A percentile compares a stretch with the other conserved stretches of the same genome.
Conservation (phyloP, 2,797 vertebrate genomes). For the Enteromius afrohamiltoni region DNA sequence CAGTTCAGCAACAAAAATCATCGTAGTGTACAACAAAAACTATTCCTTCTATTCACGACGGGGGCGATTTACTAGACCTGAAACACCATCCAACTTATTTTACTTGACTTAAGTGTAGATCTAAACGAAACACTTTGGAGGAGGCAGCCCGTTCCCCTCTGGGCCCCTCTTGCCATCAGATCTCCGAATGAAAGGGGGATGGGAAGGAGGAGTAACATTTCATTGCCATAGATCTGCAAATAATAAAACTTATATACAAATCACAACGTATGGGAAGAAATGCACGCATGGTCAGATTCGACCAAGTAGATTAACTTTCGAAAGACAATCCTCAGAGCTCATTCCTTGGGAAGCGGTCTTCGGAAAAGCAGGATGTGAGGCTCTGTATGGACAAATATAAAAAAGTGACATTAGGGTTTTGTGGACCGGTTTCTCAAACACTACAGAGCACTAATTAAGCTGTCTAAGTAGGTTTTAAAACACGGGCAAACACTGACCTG, state of each 20-base stretch:
- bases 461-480: background rate
- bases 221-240: constrained; percentile 59
- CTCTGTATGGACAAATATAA: constrained; percentile 66
- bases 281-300: constrained; percentile 50
- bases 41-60: constrained; percentile 15
- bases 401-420: constrained; percentile 3
- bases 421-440: background rate
- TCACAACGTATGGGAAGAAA: constrained; percentile 66
- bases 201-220: constrained; percentile 56
- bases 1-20: constrained; percentile 25
- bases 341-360: constrained; percentile 79
- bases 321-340: constrained; percentile 49
- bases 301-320: constrained; percentile 55
- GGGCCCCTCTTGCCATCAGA: constrained; percentile 3
- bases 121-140: constrained; percentile 43
- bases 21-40: constrained; percentile 24
- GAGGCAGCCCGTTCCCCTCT: background rate
- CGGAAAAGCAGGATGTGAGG: constrained; percentile 83
- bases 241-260: constrained; percentile 65
- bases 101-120: constrained; percentile 39
- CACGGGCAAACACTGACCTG: constrained; percentile 67
- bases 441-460: background rate
- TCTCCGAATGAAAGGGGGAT: constrained; percentile 43
- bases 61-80: constrained; percentile 14
- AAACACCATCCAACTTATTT: constrained; percentile 38